Evolutionary conservation across 2,113 vertebrate genomes (phyloP).

Genomic region (Larimichthys crocea): DNA sequence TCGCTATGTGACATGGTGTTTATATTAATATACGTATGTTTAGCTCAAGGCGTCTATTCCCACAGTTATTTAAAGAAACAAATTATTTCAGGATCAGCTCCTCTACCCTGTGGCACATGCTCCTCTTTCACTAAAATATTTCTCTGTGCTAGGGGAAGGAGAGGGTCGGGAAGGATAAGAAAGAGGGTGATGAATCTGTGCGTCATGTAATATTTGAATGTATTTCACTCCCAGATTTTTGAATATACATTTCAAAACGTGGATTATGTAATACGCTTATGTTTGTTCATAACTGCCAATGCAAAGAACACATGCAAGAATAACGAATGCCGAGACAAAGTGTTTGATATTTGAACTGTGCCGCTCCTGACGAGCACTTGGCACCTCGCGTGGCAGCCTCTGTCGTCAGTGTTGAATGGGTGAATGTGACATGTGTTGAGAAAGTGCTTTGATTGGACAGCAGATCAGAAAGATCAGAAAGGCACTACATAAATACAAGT

Average conservation of each 20-base stretch:
- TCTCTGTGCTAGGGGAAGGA: slow-evolving; percentile 33
- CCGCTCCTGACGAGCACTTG: no score
- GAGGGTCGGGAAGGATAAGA: background rate
- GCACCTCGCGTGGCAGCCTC: no score
- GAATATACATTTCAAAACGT: background rate
- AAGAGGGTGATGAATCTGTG: background rate
- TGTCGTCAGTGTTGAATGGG: no score
- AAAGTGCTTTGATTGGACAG: no score
- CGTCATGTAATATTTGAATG: slow-evolving; percentile 32
- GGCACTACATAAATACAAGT: no score
- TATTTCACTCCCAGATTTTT: slow-evolving; percentile 3
- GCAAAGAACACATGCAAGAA: background rate
- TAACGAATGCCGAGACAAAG: slow-evolving; percentile 17
- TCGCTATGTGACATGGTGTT: slow-evolving; percentile 24
- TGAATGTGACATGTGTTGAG: no score
- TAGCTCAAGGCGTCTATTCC: slow-evolving; percentile 56
- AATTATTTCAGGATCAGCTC: slow-evolving; percentile 81
- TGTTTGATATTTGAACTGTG: background rate
- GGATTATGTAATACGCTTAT: background rate
- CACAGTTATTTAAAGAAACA: slow-evolving; percentile 82
- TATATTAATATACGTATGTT: slow-evolving; percentile 63
- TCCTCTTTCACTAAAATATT: slow-evolving; percentile 67
- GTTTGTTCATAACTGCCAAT: slow-evolving; percentile 19
- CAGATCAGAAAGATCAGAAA: no score
- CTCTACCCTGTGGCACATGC: slow-evolving; percentile 68